These are phyloP conservation scores for Chionis minor DNA, from an alignment of 2,113 vertebrate species.

Conservation along the genomic window DNA sequence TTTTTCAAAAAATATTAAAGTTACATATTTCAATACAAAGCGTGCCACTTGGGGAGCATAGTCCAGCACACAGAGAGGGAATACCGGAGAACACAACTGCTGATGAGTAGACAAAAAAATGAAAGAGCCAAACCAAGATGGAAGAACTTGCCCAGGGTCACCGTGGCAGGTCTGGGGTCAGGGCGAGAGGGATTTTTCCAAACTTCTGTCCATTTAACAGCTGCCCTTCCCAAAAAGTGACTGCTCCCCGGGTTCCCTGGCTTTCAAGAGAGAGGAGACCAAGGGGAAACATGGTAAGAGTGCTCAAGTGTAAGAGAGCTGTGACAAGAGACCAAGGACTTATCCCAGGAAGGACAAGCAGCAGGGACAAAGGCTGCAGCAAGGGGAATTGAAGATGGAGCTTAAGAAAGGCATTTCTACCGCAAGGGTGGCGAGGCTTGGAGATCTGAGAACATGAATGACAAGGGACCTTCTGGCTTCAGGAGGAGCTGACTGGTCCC, in stretches of 20 bases:
- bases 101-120: background rate
- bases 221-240: background rate
- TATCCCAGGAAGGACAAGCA: background rate
- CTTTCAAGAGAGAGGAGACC: background rate
- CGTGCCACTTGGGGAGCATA: background rate
- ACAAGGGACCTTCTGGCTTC: background rate
- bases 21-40: background rate
- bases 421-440: background rate
- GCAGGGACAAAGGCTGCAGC: background rate
- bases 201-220: background rate
- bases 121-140: background rate
- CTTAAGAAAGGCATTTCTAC: background rate
- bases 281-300: background rate
- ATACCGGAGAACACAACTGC: fast-evolving
- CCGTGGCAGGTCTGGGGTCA: background rate
- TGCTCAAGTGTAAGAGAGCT: background rate
- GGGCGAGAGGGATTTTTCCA: background rate
- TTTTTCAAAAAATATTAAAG: background rate
- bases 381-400: background rate
- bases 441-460: background rate
- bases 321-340: background rate
- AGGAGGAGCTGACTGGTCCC: background rate
- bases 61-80: background rate
- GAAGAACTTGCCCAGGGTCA: background rate
- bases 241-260: background rate